Base-by-base conservation (phyloP, 2,888 invertebrate species). In the Parasteatoda lunata region DNA sequence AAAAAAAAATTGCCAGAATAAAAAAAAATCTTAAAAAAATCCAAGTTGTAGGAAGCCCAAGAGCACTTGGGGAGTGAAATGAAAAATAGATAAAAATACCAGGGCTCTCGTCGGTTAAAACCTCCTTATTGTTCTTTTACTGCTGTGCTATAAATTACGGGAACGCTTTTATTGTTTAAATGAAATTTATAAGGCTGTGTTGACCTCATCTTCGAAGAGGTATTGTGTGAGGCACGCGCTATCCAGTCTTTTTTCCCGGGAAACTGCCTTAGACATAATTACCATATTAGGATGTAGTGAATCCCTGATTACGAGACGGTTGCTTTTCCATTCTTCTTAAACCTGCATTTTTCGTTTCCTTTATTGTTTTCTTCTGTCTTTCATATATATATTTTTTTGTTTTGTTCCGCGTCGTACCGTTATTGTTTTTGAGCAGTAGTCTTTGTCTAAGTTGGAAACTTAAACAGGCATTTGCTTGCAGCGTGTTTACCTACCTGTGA, bases 111-210 rank as follows among this genome's bases (percentile, higher is more conserved):
- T 59, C 77, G 79, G 77, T 80, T 81, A 86, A 81, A 77, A 72
- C 75, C 72, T 73, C 75, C 80, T 77, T 69, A 86, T 86, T 86
- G 86, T 86, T 86, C 86, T 85, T 85, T 85, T 85, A 85, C 85
- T 68, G 86, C 86, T 54, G 52, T 13, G 86, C 77, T 66, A 86
- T 86, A 86, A 86, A 86, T 86, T 81, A 86, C 81, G 81, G 66
- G 71, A 64, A 68, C 79, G 75, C 77, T 80, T 81, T 86, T 86
- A 86, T 86, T 86, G 81, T 86, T 81, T 80, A 76, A 84, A 80
- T 75, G 85, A 85, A 85, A 85, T 85, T 85, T 85, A 85, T 85
- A 76, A 80, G 76, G 75, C 71, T 72, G 68, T 77, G 80, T 86
- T 86, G 86, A 86, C 86, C 86, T 86, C 85, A 66, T 70, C 70